Percentiles rank a stretch among this genome's conserved stretches.
phyloP scores from a whole-genome alignment of 2,797 vertebrate genomes.

The Eulemur albifrons region DNA sequence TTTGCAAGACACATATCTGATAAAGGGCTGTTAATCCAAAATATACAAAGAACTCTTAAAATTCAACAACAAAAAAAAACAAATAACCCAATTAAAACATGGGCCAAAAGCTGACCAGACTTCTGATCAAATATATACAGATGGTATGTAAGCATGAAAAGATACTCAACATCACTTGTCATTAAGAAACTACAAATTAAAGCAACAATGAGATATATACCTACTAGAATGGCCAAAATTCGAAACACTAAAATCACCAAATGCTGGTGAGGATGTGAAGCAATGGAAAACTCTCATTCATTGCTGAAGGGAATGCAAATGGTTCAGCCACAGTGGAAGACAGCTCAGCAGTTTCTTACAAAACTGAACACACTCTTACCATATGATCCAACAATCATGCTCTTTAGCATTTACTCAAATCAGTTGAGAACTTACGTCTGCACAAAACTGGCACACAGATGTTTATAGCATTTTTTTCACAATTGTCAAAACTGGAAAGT shows the following conservation, averaged over 20 bases:
- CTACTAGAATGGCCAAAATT: not conserved
- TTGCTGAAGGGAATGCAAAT: not conserved
- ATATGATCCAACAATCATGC: not conserved
- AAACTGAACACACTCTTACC: slow-evolving; percentile 7
- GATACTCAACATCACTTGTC: not conserved
- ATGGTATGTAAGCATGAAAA: not conserved
- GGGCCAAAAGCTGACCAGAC: not conserved
- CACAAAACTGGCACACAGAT: not conserved
- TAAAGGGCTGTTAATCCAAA: not conserved
- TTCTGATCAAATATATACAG: not conserved
- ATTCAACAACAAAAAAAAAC: not conserved
- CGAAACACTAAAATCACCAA: not conserved
- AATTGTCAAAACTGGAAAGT: not conserved
- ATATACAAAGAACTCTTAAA: not conserved
- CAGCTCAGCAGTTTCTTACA: not conserved
- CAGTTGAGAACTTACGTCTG: not conserved
- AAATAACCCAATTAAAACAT: not conserved
- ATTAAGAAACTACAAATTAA: not conserved
- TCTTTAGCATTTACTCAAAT: not conserved
- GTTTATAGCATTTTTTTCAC: not conserved
- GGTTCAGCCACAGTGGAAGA: not conserved
- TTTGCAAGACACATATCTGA: not conserved
- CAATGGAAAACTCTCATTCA: not conserved
- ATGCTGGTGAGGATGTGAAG: not conserved
- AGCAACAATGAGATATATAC: not conserved